These are phyloP conservation scores for Stichopus chloronotus DNA, from an alignment of 35 echinoderm and acorn worm genomes.

Conservation along the genomic window DNA sequence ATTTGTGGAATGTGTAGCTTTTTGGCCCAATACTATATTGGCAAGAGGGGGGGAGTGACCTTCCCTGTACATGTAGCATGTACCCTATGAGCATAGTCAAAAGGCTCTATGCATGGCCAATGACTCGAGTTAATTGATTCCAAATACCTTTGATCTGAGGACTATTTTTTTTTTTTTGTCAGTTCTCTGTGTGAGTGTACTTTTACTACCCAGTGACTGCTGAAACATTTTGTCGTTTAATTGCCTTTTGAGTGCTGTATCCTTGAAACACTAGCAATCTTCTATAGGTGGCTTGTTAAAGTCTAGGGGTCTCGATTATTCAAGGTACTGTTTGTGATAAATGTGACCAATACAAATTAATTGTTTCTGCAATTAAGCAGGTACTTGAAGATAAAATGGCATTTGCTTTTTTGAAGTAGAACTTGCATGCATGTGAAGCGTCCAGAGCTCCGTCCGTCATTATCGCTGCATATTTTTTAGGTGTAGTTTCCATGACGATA, in stretches of 20 bases:
- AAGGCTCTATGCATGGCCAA: no score
- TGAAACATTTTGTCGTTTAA: neutral
- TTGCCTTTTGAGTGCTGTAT: neutral
- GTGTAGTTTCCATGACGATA: no score
- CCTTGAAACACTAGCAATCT: neutral
- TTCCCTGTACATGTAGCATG: no score
- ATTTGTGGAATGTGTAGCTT: no score
- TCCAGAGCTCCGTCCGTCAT: no score
- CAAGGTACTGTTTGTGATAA: neutral
- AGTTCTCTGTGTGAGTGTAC: neutral
- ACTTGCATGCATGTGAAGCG: no score
- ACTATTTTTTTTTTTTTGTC: neutral
- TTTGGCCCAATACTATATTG: no score
- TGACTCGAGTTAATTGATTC: neutral
- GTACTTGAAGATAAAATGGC: neutral
- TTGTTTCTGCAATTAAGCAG: neutral
- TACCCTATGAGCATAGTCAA: no score
- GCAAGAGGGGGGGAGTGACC: no score
- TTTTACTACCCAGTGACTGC: neutral
- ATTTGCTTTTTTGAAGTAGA: neutral
- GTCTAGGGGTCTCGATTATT: neutral
- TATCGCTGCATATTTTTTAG: no score
- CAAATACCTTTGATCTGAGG: no score
- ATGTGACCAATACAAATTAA: neutral
- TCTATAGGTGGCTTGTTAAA: neutral